A percentile compares a stretch with the other conserved stretches of the same genome.
These are phyloP conservation scores for Vireo altiloquus DNA, from an alignment of 2,113 vertebrate genomes.

Conservation along the genomic window DNA sequence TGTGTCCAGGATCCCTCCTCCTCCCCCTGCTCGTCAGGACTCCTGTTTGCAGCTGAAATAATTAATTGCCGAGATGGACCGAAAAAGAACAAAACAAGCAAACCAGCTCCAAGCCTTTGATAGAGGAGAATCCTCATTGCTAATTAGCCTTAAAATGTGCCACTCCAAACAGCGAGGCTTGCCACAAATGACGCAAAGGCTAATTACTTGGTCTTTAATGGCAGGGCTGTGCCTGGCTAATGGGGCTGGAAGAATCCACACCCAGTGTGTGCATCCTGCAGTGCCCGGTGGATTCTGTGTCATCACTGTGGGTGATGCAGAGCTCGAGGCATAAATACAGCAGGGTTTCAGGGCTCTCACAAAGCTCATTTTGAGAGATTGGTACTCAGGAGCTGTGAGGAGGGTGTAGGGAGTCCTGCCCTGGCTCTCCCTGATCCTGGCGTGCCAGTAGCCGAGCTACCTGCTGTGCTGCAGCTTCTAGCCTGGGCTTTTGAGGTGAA, in stretches of 20 bases:
- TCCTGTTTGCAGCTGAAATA: slow-evolving; percentile 19
- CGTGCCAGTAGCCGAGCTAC: rapidly evolving
- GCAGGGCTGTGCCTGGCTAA: slow-evolving; percentile 29
- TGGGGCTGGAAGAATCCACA: slow-evolving; percentile 39
- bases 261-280: slow-evolving; percentile 50
- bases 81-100: slow-evolving; percentile 52
- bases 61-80: background rate
- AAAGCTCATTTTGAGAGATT: background rate
- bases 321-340: background rate
- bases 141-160: slow-evolving; percentile 46
- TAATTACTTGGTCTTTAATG: slow-evolving; percentile 53
- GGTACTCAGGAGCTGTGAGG: background rate
- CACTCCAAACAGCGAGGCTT: slow-evolving; percentile 42
- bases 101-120: background rate
- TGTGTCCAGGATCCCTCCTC: background rate
- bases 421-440: background rate
- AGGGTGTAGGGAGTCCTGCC: background rate
- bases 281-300: slow-evolving; percentile 29
- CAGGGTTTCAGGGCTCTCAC: background rate
- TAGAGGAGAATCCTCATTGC: slow-evolving; percentile 36
- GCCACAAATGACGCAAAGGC: slow-evolving; percentile 47
- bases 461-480: background rate
- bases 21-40: background rate
- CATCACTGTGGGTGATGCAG: background rate
- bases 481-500: background rate